A percentile compares a stretch with the other conserved stretches of the same genome.
Conservation (phyloP, 2,797 vertebrate genomes). For the Cirrhinus mrigala region DNA sequence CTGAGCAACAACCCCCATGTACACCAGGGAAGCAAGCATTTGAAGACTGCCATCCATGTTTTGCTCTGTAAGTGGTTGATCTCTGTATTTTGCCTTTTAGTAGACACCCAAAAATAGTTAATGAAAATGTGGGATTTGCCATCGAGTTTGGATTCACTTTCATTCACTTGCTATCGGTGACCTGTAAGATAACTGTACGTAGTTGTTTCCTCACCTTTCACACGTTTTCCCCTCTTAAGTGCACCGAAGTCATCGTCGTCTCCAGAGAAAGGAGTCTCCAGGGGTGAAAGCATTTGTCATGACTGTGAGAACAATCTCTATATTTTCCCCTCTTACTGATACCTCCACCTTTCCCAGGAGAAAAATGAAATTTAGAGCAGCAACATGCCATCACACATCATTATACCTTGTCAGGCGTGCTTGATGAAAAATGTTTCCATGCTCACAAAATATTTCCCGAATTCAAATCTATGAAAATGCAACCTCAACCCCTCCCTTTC, state of each 20-base stretch:
- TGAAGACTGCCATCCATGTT: neutral
- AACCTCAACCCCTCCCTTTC: neutral
- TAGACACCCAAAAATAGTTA: slow-evolving; percentile 22
- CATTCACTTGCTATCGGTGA: slow-evolving; percentile 2
- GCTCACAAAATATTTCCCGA: neutral
- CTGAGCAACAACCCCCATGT: neutral
- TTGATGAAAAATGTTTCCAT: slow-evolving; percentile 2
- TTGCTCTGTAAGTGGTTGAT: neutral
- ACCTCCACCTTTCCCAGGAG: slow-evolving; percentile 3
- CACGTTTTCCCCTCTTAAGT: slow-evolving; percentile 14
- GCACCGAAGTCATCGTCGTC: slow-evolving; percentile 13
- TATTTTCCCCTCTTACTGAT: slow-evolving; percentile 30
- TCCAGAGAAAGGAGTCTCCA: slow-evolving; percentile 39
- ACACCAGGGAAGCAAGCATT: neutral
- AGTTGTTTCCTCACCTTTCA: neutral
- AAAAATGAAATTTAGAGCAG: slow-evolving; percentile 29
- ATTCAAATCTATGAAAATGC: slow-evolving; percentile 27
- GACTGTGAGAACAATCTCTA: slow-evolving; percentile 8
- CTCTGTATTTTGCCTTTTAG: neutral
- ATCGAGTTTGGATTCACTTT: slow-evolving; percentile 27
- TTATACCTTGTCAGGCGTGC: slow-evolving; percentile 28
- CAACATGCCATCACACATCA: slow-evolving; percentile 62
- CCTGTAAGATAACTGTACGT: slow-evolving; percentile 11
- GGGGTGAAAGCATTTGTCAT: slow-evolving; percentile 30
- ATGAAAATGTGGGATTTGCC: slow-evolving; percentile 31